Evolutionary conservation across 2,113 vertebrate genomes (phyloP).

Genomic region (Anseranas semipalmata): DNA sequence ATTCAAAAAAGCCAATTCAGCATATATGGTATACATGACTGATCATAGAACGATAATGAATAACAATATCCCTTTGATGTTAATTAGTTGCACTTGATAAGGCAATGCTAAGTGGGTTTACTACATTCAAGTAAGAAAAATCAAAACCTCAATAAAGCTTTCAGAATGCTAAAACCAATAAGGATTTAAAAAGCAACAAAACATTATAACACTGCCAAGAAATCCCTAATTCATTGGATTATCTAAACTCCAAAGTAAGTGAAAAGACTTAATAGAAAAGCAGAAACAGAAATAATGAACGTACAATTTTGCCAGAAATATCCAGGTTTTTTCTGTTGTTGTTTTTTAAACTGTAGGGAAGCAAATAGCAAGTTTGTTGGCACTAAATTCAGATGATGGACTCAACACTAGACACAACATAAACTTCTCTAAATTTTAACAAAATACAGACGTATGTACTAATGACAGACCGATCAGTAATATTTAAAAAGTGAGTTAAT

Average conservation of each 20-base stretch:
- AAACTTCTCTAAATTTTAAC: not conserved
- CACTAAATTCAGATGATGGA: not conserved
- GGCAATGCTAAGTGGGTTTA: slow-evolving; percentile 40
- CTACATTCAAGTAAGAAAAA: slow-evolving; percentile 19
- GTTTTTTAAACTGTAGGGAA: not conserved
- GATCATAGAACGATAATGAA: slow-evolving; percentile 59
- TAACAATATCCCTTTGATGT: slow-evolving; percentile 68
- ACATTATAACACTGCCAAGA: not conserved
- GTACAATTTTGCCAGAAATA: not conserved
- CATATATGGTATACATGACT: slow-evolving; percentile 24
- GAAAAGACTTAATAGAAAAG: not conserved
- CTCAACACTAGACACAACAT: not conserved
- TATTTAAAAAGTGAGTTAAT: not conserved
- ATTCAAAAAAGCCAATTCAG: slow-evolving; percentile 62
- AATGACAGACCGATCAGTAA: not conserved
- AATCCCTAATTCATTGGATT: not conserved
- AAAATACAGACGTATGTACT: not conserved
- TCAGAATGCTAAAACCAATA: not conserved
- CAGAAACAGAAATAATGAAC: not conserved
- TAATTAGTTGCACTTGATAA: slow-evolving; percentile 67
- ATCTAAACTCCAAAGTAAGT: not conserved
- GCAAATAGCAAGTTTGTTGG: not conserved
- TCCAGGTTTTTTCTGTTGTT: not conserved
- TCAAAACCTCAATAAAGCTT: slow-evolving; percentile 35
- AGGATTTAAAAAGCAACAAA: not conserved